phyloP scores from a whole-genome alignment of 2,797 vertebrate species.

The Enteromius argenteus region DNA sequence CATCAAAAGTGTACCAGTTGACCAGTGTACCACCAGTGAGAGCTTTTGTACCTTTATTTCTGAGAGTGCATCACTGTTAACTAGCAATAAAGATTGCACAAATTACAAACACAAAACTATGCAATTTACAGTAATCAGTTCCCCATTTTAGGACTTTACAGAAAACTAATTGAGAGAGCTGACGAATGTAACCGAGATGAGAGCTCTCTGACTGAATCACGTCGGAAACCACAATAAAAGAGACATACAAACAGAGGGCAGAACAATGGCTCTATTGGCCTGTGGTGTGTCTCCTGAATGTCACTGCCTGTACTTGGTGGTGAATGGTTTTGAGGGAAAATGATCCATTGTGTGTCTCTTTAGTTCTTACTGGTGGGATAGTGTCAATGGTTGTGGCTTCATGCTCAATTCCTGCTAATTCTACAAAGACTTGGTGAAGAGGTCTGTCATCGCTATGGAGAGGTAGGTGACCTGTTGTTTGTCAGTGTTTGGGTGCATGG shows the following conservation, averaged over 20 bases:
- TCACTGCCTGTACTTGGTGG: slow-evolving; percentile 82
- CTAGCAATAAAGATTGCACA: background rate
- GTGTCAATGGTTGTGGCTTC: background rate
- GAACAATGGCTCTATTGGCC: slow-evolving; percentile 77
- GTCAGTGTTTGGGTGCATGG: background rate
- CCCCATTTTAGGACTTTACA: background rate
- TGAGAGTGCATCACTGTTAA: background rate
- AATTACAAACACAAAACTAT: background rate
- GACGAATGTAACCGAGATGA: background rate
- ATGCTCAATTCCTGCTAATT: slow-evolving; percentile 57
- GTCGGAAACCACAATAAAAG: slow-evolving; percentile 24
- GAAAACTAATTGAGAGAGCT: background rate
- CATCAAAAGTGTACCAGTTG: too few relatives aligned
- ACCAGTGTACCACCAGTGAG: too few relatives aligned
- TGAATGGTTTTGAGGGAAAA: slow-evolving; percentile 79
- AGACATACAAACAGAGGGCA: slow-evolving; percentile 10
- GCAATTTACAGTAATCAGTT: background rate
- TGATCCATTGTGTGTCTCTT: slow-evolving; percentile 76
- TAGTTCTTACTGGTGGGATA: slow-evolving; percentile 61
- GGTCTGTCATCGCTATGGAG: slow-evolving; percentile 62
- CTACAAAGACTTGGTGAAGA: slow-evolving; percentile 42
- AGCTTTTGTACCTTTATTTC: too few relatives aligned
- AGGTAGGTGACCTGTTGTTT: slow-evolving; percentile 67
- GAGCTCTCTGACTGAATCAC: background rate
- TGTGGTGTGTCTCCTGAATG: slow-evolving; percentile 70